These are phyloP conservation scores for Platynereis dumerilii DNA, from an alignment of 2,888 invertebrate species.

Conservation along the genomic window DNA sequence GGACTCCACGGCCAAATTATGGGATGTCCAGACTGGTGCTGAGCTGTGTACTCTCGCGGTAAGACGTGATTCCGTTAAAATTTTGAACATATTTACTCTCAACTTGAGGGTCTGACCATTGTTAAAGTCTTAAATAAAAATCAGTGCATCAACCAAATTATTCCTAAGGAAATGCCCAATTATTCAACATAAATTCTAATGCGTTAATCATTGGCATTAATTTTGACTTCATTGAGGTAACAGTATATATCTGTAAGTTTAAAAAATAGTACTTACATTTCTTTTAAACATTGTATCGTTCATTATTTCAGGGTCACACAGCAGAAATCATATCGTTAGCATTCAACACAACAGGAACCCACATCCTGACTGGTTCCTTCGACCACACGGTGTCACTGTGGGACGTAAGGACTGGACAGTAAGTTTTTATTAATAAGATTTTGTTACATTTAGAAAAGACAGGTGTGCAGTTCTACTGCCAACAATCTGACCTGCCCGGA, in stretches of 20 bases:
- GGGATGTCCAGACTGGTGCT: constrained; percentile 73
- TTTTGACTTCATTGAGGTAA: no score
- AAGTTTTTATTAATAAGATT: constrained; percentile 29
- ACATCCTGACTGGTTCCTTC: constrained; percentile 80
- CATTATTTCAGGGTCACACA: constrained; percentile 72
- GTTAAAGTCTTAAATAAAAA: no score
- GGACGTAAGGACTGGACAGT: constrained; percentile 71
- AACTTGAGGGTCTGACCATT: no score
- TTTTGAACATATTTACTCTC: no score
- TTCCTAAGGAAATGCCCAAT: no score
- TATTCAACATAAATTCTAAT: no score
- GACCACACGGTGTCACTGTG: constrained; percentile 78
- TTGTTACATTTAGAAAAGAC: neutral
- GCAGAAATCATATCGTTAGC: constrained; percentile 79
- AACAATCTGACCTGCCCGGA: no score
- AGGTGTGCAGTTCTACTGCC: neutral
- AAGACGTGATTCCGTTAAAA: constrained; percentile 26
- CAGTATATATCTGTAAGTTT: no score
- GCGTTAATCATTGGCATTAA: no score
- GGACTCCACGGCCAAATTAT: constrained; percentile 77
- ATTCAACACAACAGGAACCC: constrained; percentile 74
- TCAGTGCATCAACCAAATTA: no score
- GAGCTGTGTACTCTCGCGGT: constrained; percentile 57
- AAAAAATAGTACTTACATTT: no score
- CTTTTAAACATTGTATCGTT: no score